Evolutionary conservation across 2,888 invertebrate species (phyloP).

Genomic region (Eristalis arbustorum): DNA sequence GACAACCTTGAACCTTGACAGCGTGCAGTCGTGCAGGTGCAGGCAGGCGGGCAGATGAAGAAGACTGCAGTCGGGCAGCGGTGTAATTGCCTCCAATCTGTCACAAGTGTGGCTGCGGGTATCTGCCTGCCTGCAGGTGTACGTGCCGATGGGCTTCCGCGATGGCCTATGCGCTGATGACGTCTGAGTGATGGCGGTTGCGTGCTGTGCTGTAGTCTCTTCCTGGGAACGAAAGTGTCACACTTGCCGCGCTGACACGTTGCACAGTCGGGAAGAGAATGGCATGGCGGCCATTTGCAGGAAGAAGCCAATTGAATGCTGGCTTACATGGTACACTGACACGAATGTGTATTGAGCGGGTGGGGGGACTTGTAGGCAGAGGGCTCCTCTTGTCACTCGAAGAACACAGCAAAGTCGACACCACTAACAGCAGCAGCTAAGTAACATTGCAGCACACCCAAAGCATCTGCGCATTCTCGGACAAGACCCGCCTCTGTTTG

Average conservation of each 20-base stretch:
- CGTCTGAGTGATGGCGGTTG: background rate
- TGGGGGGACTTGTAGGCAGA: background rate
- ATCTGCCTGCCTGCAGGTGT: background rate
- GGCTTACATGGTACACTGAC: background rate
- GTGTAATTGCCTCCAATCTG: background rate
- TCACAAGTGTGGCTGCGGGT: background rate
- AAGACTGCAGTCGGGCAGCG: background rate
- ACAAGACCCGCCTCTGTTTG: constrained; percentile 19
- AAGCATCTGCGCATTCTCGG: background rate
- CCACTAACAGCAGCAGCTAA: background rate
- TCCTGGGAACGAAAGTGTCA: background rate
- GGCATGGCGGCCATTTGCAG: background rate
- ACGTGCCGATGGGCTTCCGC: background rate
- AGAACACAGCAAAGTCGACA: background rate
- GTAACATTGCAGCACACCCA: background rate
- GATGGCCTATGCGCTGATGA: background rate
- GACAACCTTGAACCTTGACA: constrained; percentile 52
- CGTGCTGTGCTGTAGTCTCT: background rate
- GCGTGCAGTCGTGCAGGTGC: background rate
- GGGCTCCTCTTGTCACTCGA: no score
- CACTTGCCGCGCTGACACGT: background rate
- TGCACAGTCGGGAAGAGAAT: background rate
- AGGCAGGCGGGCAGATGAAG: background rate
- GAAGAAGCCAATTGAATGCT: background rate
- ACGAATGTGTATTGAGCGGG: background rate